phyloP scores from a whole-genome alignment of 2,113 vertebrate species.

The Hippocampus guttulatus region DNA sequence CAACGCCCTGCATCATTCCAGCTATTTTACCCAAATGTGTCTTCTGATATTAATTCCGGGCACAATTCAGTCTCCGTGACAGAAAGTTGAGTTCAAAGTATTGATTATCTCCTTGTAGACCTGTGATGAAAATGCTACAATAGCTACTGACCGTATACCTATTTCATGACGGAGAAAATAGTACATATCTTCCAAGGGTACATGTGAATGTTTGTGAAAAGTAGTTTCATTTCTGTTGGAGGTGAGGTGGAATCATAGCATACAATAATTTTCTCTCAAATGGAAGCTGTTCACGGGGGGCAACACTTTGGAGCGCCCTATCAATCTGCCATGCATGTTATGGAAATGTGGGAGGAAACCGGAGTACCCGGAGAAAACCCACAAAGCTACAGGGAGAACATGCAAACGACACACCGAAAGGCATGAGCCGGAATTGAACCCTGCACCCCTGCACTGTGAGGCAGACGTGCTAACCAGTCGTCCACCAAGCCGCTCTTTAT shows the following conservation, averaged over 20 bases:
- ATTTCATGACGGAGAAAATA: conserved; percentile 42
- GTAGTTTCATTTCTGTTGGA: neutral
- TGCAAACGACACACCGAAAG: too few relatives aligned
- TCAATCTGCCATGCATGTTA: neutral
- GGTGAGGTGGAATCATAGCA: neutral
- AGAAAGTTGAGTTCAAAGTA: conserved; percentile 27
- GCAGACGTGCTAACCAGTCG: too few relatives aligned
- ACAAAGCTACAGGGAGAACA: too few relatives aligned
- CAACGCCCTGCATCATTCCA: conserved; percentile 19
- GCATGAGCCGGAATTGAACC: too few relatives aligned
- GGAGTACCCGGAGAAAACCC: too few relatives aligned
- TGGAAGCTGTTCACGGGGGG: neutral
- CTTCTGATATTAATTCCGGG: conserved; percentile 3
- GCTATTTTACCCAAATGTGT: conserved; percentile 29
- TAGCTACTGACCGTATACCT: conserved; percentile 32
- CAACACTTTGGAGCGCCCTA: too few relatives aligned
- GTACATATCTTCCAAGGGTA: conserved; percentile 24
- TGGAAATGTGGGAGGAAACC: too few relatives aligned
- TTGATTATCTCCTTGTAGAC: conserved; percentile 28
- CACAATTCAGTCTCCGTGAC: conserved; percentile 27
- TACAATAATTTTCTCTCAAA: neutral
- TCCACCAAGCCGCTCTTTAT: too few relatives aligned
- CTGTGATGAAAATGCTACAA: conserved; percentile 24
- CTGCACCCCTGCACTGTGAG: too few relatives aligned
- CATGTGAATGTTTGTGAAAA: conserved; percentile 18